phyloP scores from a whole-genome alignment of 2,797 vertebrate species.

The Meriones psammophilus region DNA sequence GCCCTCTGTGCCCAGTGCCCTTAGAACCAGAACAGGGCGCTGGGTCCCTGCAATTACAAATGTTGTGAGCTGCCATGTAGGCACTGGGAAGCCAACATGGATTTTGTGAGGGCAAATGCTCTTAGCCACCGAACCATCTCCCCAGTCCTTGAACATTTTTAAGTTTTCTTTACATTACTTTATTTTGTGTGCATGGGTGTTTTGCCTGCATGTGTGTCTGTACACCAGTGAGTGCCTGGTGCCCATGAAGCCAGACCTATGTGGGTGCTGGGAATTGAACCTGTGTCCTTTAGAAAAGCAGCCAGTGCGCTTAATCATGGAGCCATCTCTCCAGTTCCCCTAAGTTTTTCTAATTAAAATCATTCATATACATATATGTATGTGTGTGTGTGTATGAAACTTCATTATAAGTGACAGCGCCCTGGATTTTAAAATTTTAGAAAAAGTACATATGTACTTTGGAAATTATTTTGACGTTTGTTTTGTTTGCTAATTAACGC shows the following conservation, averaged over 20 bases:
- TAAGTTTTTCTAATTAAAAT: background rate
- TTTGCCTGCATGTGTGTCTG: background rate
- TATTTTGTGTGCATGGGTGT: background rate
- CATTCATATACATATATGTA: background rate
- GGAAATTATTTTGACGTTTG: background rate
- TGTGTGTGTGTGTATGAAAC: background rate
- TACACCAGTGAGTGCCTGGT: background rate
- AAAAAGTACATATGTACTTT: background rate
- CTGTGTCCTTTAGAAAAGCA: background rate
- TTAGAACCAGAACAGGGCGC: too few species aligned
- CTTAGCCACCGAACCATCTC: background rate
- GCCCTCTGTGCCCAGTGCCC: too few species aligned
- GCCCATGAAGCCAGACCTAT: background rate
- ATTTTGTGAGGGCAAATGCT: background rate
- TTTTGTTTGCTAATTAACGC: background rate
- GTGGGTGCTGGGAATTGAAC: background rate
- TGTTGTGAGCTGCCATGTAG: background rate
- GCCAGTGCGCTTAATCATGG: background rate
- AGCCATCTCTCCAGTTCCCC: background rate
- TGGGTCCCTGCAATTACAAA: background rate
- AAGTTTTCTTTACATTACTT: background rate
- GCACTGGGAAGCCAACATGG: background rate
- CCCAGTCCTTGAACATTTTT: background rate
- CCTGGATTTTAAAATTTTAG: slow-evolving; percentile 5
- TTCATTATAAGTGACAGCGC: slow-evolving; percentile 6